phyloP scores from a whole-genome alignment of 2,797 vertebrate species.

The Coendou prehensilis region DNA sequence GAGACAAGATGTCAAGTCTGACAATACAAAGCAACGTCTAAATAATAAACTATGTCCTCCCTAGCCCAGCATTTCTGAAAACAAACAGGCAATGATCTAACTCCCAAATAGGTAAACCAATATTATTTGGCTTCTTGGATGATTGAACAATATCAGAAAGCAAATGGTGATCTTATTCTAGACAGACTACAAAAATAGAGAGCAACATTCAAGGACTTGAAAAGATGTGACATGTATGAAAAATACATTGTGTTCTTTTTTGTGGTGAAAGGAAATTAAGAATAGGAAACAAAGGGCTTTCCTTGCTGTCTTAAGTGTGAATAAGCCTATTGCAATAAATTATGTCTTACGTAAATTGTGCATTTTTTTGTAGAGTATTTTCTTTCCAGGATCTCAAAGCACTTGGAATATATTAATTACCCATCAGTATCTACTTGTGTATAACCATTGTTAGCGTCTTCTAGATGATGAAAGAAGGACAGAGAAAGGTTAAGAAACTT shows the following conservation, averaged over 20 bases:
- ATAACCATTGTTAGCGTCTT: conserved; percentile 37
- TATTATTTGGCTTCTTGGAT: neutral
- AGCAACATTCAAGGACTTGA: neutral
- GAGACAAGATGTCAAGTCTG: neutral
- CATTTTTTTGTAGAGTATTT: conserved; percentile 44
- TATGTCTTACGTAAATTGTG: conserved; percentile 39
- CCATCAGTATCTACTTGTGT: conserved; percentile 50
- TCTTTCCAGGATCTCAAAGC: conserved; percentile 71
- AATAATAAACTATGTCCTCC: neutral
- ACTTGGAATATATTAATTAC: conserved; percentile 71
- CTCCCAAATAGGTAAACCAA: neutral
- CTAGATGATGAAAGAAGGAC: conserved; percentile 64
- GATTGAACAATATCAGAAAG: neutral
- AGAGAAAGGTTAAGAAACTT: conserved; percentile 73
- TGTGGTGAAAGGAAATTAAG: conserved; percentile 13
- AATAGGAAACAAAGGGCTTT: neutral
- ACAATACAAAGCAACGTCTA: neutral
- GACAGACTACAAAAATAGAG: neutral
- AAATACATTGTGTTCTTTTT: conserved; percentile 41
- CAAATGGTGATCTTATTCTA: conserved; percentile 8
- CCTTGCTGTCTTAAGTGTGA: conserved; percentile 20
- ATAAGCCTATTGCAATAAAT: conserved; percentile 33
- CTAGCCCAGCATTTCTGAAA: conserved; percentile 50
- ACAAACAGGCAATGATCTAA: conserved; percentile 19
- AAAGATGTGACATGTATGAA: conserved; percentile 43